Evolutionary conservation across 1,140 invertebrate species (phyloP).

Genomic region (Epicauta chinensis): DNA sequence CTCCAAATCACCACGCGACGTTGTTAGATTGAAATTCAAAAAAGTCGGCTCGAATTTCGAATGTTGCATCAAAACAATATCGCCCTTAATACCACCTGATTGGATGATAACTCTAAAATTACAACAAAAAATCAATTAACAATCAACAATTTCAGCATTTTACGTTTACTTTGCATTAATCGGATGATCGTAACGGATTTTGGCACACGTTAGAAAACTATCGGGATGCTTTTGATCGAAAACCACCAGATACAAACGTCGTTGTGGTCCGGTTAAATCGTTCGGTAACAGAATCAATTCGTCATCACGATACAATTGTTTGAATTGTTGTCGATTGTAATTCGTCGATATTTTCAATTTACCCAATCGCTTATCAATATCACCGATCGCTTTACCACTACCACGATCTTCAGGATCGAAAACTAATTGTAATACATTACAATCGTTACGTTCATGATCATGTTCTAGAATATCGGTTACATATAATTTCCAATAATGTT

Average conservation of each 20-base stretch:
- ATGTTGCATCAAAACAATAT: conserved; percentile 71
- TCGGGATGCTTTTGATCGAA: conserved; percentile 74
- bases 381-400: conserved; percentile 65
- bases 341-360: conserved; percentile 61
- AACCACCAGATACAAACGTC: conserved; percentile 76
- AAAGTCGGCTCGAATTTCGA: conserved; percentile 81
- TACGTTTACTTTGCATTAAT: conserved; percentile 63
- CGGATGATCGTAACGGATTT: conserved; percentile 61
- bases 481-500: conserved; percentile 84
- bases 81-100: conserved; percentile 73
- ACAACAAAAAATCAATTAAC: conserved; percentile 7
- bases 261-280: conserved; percentile 62
- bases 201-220: conserved; percentile 76
- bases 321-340: conserved; percentile 47
- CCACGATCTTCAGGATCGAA: conserved; percentile 76
- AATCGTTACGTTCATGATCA: conserved; percentile 63
- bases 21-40: conserved; percentile 65
- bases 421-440: conserved; percentile 76
- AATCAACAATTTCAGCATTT: conserved; percentile 1
- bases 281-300: conserved; percentile 57
- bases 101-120: conserved; percentile 64
- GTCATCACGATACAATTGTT: conserved; percentile 58
- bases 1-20: conserved; percentile 55
- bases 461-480: conserved; percentile 83
- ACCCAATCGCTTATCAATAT: conserved; percentile 72